Percentiles rank a stretch among this genome's conserved stretches.
phyloP scores from a whole-genome alignment of 2,797 vertebrate species.

The Meriones psammophilus region DNA sequence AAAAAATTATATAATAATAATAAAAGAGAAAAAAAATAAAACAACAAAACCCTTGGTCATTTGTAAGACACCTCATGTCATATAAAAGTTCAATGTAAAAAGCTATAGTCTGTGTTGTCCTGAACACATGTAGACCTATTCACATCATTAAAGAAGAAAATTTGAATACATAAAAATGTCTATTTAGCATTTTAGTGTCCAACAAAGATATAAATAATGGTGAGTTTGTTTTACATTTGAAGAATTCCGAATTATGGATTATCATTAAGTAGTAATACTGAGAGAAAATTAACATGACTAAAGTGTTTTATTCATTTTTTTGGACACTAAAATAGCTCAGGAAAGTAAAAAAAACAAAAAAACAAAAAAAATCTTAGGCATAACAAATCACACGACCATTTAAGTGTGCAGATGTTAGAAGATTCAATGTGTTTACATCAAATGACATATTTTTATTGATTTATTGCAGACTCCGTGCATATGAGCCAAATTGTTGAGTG shows the following conservation, averaged over 20 bases:
- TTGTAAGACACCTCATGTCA: constrained; percentile 93
- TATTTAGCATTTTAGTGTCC: constrained; percentile 92
- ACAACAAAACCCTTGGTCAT: constrained; percentile 89
- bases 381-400: constrained; percentile 97
- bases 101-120: constrained; percentile 90
- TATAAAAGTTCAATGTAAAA: constrained; percentile 92
- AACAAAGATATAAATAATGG: constrained; percentile 86
- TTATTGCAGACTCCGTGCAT: constrained; percentile 99
- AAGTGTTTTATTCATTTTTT: constrained; percentile 89
- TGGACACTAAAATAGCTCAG: constrained; percentile 98
- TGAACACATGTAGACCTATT: constrained; percentile 88
- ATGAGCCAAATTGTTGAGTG: constrained; percentile 99
- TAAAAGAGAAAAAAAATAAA: constrained; percentile 80
- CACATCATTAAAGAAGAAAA: constrained; percentile 86
- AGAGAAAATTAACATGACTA: constrained; percentile 86
- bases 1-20: constrained; percentile 78
- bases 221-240: constrained; percentile 79
- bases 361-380: constrained; percentile 97
- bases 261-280: constrained; percentile 82
- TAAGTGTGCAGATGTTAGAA: constrained; percentile 99
- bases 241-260: constrained; percentile 75
- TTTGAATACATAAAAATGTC: constrained; percentile 83
- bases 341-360: constrained; percentile 91
- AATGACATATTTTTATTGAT: constrained; percentile 99
- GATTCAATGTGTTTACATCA: constrained; percentile 99